A percentile compares a stretch with the other conserved stretches of the same genome.
Evolutionary conservation across 2,888 invertebrate species (phyloP).

Genomic region (Rotaria sp.): DNA sequence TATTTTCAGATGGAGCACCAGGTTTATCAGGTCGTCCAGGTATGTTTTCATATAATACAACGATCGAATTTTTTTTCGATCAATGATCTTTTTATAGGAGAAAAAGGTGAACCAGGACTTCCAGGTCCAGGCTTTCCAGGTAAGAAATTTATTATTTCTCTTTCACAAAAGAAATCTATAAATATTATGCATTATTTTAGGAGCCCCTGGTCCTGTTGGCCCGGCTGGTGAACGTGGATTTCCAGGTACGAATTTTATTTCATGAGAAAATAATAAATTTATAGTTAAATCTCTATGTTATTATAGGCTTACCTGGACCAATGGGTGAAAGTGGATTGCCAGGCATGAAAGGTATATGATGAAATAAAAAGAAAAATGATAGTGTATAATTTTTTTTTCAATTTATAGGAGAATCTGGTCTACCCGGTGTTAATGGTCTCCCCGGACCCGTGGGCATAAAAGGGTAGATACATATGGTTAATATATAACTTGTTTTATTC

Average conservation of each 20-base stretch:
- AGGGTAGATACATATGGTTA: slow-evolving; percentile 33
- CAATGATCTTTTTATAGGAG: neutral
- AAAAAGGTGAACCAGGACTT: slow-evolving; percentile 31
- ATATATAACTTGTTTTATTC: neutral
- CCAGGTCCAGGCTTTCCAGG: slow-evolving; percentile 28
- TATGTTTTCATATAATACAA: neutral
- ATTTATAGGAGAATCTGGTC: slow-evolving; percentile 45
- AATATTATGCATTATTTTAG: neutral
- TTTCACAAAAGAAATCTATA: neutral
- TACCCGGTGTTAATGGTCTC: slow-evolving; percentile 42
- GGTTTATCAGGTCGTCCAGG: slow-evolving; percentile 34
- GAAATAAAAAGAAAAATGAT: slow-evolving; percentile 45
- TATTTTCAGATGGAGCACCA: neutral
- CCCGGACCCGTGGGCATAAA: slow-evolving; percentile 41
- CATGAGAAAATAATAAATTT: neutral
- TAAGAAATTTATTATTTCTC: neutral
- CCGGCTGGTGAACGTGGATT: neutral
- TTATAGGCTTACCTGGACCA: neutral
- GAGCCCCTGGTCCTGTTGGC: neutral
- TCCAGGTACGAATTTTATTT: neutral
- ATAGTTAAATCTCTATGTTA: neutral
- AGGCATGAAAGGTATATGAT: slow-evolving; percentile 44
- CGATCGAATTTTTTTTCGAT: neutral
- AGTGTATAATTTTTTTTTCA: slow-evolving; percentile 42
- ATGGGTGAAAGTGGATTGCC: slow-evolving; percentile 42